A percentile compares a stretch with the other conserved stretches of the same genome.
These are phyloP conservation scores for Eupithecia pulchellata DNA, from an alignment of 2,888 invertebrate species.

Conservation along the genomic window DNA sequence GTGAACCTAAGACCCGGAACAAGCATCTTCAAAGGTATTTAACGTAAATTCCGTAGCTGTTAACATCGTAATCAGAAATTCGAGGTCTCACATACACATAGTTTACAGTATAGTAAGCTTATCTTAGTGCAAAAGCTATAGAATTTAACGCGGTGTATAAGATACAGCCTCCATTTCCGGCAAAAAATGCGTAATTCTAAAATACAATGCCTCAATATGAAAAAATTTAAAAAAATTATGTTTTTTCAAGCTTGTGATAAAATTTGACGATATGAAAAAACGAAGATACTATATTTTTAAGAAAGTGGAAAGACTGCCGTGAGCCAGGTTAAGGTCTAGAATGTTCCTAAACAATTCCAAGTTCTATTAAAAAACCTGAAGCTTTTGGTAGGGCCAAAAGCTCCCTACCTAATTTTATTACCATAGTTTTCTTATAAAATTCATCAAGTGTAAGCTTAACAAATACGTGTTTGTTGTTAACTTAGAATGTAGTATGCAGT, in stretches of 20 bases:
- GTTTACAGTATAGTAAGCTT: background rate
- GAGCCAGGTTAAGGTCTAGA: background rate
- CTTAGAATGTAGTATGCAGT: background rate
- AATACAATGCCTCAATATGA: background rate
- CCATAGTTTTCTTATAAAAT: too few relatives aligned
- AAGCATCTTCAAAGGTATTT: background rate
- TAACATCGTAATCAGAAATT: background rate
- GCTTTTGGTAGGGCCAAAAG: too few relatives aligned
- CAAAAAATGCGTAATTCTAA: background rate
- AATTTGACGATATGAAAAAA: too few relatives aligned
- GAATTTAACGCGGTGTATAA: background rate
- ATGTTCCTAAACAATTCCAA: background rate
- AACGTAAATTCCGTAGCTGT: background rate
- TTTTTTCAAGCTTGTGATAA: too few relatives aligned
- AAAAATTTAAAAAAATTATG: too few relatives aligned
- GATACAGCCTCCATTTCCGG: background rate
- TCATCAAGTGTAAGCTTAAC: too few relatives aligned
- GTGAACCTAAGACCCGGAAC: background rate
- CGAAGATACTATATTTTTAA: background rate
- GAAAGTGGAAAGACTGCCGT: background rate
- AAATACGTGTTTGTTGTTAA: background rate
- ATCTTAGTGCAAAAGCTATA: slow-evolving; percentile 1
- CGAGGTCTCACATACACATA: background rate
- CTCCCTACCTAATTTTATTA: too few relatives aligned
- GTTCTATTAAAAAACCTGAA: background rate